Evolutionary conservation across 2,797 vertebrate species (phyloP), one percentile per base, ranked within the genome.

Genomic region (Danio kyathit): DNA sequence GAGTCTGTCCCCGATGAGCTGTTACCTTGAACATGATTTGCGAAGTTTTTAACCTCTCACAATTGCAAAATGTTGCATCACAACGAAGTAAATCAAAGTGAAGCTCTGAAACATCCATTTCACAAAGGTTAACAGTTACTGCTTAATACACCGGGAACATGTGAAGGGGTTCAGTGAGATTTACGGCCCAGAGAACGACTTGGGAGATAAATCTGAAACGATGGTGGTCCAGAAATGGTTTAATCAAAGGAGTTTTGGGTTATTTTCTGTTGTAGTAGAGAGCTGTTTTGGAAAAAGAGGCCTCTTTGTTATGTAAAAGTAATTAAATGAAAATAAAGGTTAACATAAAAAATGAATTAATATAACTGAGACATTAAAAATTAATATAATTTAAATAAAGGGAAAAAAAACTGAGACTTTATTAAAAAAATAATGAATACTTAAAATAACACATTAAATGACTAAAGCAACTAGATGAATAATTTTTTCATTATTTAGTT

Each of bases 41-140:
- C 82, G 38, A 54, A 74, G 46, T 43, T 51, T 71, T 71, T 85
- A 80, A 83, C 86, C 83, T 87, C 82, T 85, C 76, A 29, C 19
- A 70, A 82, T 59, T 83, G 79, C 79, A 87, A 81, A 79, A 70
- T 67, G 79, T 65, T 83, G 79, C 80, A 74, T 76, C 81, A 80
- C 76, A 48, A 75, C 49, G 19, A 48, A 79, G 67, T 85, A 87
- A 87, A 85, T 87, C 83, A 83, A 73, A 52, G 13, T 9, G 13
- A 77, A 85, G 79, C 77, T 64, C 64, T 82, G 69, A 82, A 82
- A 74, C 80, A 65, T 81, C 44, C 63, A 74, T 84, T 85, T 79
- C 16, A 46, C 43, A 80, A 73, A 79, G 66, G 41, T 76, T 84
- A 76, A 79, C 74, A 83, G 80, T 84, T 82, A 86, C 81, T 74